These are phyloP conservation scores for Cheirogaleus major DNA, from an alignment of 2,797 vertebrate species.

Conservation along the genomic window DNA sequence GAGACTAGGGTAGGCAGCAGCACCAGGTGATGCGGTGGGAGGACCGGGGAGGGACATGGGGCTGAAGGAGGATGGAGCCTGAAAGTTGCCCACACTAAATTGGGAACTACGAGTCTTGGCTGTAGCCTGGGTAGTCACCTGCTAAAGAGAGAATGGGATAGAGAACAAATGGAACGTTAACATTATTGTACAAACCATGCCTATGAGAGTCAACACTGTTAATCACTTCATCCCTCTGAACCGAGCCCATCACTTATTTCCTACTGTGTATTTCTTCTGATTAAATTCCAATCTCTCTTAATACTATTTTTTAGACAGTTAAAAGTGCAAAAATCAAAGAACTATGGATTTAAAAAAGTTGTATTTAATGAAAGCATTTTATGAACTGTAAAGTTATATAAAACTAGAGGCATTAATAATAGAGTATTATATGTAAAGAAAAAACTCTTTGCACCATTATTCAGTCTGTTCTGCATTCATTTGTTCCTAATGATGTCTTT, in stretches of 20 bases:
- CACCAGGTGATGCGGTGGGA: constrained; percentile 66
- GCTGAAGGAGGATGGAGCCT: constrained; percentile 86
- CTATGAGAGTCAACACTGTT: neutral
- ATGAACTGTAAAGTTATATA: neutral
- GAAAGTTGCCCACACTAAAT: constrained; percentile 89
- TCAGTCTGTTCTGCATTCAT: neutral
- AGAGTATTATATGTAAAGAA: neutral
- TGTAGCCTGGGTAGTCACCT: constrained; percentile 64
- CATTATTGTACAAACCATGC: neutral
- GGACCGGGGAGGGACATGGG: constrained; percentile 85
- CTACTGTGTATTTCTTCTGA: neutral
- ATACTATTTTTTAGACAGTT: constrained; percentile 5
- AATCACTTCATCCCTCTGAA: neutral
- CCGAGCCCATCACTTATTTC: neutral
- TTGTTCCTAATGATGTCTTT: neutral
- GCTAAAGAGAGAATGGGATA: constrained; percentile 2
- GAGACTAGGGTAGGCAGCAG: constrained; percentile 81
- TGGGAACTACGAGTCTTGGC: constrained; percentile 90
- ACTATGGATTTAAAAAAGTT: neutral
- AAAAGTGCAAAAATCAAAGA: constrained; percentile 35
- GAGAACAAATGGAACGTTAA: neutral
- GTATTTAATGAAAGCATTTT: constrained; percentile 28
- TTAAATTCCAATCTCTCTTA: neutral
- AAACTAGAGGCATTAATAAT: neutral
- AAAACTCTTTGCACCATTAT: neutral